These are phyloP conservation scores for Peromyscus leucopus DNA, from an alignment of 2,113 vertebrate species.

Conservation along the genomic window DNA sequence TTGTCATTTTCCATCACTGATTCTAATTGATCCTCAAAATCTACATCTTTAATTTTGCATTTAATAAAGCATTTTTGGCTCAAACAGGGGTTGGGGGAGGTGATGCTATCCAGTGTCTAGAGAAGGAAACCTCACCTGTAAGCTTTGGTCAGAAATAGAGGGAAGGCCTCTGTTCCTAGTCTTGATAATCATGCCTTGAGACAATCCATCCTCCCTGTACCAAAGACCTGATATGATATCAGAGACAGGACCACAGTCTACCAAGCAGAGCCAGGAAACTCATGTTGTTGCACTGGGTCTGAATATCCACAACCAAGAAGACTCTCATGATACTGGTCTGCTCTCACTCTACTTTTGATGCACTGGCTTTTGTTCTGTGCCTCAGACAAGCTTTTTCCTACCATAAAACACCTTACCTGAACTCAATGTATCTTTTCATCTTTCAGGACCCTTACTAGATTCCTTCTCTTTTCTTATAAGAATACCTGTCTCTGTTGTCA, in stretches of 20 bases:
- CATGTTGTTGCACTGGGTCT: background rate
- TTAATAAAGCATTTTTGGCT: background rate
- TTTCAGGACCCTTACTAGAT: background rate
- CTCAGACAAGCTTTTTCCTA: background rate
- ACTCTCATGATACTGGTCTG: background rate
- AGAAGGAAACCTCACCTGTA: background rate
- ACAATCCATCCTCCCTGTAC: too few relatives aligned
- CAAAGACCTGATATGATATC: background rate
- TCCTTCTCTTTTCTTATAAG: background rate
- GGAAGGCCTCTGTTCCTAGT: background rate
- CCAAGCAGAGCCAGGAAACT: too few relatives aligned
- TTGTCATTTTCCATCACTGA: background rate
- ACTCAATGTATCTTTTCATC: background rate
- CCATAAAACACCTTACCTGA: background rate
- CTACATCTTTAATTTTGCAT: background rate
- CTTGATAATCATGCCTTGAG: background rate
- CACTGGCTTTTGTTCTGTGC: background rate
- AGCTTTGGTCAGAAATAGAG: background rate
- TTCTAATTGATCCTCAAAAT: slow-evolving; percentile 17
- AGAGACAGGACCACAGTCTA: background rate
- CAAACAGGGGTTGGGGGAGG: background rate
- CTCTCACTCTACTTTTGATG: background rate
- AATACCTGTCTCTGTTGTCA: background rate
- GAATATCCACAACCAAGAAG: too few relatives aligned
- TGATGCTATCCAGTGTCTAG: background rate